Percentiles rank a stretch among this genome's conserved stretches.
Conservation (phyloP, 2,888 invertebrate genomes). For the Heliconius cydno region DNA sequence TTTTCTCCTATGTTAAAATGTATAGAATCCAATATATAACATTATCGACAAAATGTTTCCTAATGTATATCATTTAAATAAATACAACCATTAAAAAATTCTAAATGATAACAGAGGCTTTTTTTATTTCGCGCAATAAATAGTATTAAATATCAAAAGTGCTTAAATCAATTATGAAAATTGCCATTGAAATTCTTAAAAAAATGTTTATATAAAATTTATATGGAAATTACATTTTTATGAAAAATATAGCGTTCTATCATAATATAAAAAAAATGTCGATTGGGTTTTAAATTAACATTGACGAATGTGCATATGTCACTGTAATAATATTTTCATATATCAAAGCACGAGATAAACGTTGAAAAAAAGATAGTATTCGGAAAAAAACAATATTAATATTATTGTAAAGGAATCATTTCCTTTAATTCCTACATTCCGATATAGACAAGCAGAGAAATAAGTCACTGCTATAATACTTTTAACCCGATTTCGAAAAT, state of each 20-base stretch:
- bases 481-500: too few relatives aligned
- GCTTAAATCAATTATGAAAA: not conserved
- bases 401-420: not conserved
- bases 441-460: too few relatives aligned
- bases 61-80: too few relatives aligned
- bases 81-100: too few relatives aligned
- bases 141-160: not conserved
- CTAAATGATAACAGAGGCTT: too few relatives aligned
- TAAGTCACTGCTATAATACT: too few relatives aligned
- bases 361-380: not conserved
- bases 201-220: not conserved
- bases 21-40: too few relatives aligned
- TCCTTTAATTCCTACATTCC: too few relatives aligned
- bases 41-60: too few relatives aligned
- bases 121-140: not conserved
- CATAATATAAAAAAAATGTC: not conserved
- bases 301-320: not conserved
- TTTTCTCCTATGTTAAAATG: too few relatives aligned
- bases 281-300: slow-evolving; percentile 6
- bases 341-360: not conserved
- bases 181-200: not conserved
- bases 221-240: not conserved
- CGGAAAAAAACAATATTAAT: not conserved
- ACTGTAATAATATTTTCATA: slow-evolving; percentile 17
- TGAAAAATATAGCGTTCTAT: not conserved